Base-by-base conservation (phyloP, 2,113 vertebrate genomes). In the Micronycteris hirsuta region DNA sequence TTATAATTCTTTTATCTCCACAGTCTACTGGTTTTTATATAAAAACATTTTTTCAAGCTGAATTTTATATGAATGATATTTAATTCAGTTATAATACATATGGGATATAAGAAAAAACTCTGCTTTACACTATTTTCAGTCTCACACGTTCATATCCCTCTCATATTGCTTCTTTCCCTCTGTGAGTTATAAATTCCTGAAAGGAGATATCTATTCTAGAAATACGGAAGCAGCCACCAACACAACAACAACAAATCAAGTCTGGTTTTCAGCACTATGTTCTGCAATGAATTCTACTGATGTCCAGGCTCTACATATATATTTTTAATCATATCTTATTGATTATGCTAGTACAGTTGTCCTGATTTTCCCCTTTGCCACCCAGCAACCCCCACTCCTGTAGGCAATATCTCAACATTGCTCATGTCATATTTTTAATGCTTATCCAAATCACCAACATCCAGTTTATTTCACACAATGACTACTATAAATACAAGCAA, bases 71-170 rank as follows among this genome's bases (percentile, higher is more conserved):
- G 54, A 78, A 13, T 68, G 36, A 83, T 78, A 20, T 36, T 47
- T 54, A 74, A 80, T 43, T 89, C 36, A 91, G n/a, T 74, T 92
- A 89, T 82, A 78, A 93, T 56, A 83, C 31, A 71, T 33, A n/a
- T 31, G 4, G 28, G 47, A 36, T 43, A 71, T 87, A 41, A 41
- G 43, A n/a, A 84, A 76, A 91, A 45, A 5, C 28, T 85, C 45
- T 93, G 36, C 33, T 88, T 90, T 91, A 91, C 91, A 56, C 14
- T 93, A 38, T 91, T 68, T 96, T 74, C 12, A 80, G 41, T 76
- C 38, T 94, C 45, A 67, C 15, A 80, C 22, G 31, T 63, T 16
- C 11, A 43, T 65, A 33, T n/a, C 36, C 70, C 38, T 88, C 87
- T 77, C 77, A 65, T n/a, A 91, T 33, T 86, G 74, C 36, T 83